phyloP scores from a whole-genome alignment of 2,797 vertebrate species.

The Acestrorhynchus altus region DNA sequence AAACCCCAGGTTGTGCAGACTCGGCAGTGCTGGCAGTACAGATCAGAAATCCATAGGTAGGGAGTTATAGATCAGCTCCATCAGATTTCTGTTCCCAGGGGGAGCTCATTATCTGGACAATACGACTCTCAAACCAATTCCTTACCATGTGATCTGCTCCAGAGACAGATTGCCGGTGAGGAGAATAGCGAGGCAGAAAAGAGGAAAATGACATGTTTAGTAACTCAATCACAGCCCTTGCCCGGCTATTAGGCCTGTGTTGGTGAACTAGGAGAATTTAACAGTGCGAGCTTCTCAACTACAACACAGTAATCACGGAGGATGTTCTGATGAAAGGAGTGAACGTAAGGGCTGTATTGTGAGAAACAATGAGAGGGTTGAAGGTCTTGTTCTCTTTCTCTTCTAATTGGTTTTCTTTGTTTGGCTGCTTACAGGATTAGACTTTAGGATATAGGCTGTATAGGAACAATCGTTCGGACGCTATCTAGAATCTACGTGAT shows the following conservation, averaged over 20 bases:
- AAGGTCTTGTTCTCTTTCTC: no score
- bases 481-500: no score
- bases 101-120: conserved; percentile 55
- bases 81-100: conserved; percentile 44
- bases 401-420: no score
- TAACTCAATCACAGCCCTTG: neutral
- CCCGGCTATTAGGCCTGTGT: neutral
- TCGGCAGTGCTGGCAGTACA: conserved; percentile 19
- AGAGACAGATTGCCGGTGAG: neutral
- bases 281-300: neutral
- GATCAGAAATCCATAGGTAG: conserved; percentile 22
- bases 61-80: conserved; percentile 59
- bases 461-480: no score
- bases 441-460: no score
- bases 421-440: no score
- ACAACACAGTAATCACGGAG: no score
- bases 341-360: no score
- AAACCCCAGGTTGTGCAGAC: neutral
- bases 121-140: conserved; percentile 34
- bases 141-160: conserved; percentile 10
- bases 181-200: neutral
- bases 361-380: no score
- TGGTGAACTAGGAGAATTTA: neutral
- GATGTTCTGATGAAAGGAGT: no score
- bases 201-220: conserved; percentile 1